A percentile compares a stretch with the other conserved stretches of the same genome.
Conservation (phyloP, 2,797 vertebrate species). For the Phoebastria nigripes region DNA sequence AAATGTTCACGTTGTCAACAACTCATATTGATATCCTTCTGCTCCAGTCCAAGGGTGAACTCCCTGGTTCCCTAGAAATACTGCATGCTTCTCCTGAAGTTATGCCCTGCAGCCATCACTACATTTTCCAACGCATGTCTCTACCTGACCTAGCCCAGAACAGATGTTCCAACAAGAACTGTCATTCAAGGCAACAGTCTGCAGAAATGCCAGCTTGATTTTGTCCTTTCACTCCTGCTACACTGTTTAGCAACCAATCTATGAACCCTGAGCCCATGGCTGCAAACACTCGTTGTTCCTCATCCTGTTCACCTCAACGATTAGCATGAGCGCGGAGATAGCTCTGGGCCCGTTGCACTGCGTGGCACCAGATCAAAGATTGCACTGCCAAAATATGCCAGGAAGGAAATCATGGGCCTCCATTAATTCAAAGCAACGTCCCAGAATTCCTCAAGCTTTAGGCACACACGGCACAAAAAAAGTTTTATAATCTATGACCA, state of each 20-base stretch:
- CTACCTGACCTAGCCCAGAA: background rate
- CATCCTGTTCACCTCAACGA: background rate
- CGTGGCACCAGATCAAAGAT: background rate
- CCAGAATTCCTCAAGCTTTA: background rate
- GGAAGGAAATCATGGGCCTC: background rate
- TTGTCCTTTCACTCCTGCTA: background rate
- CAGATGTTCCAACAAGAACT: background rate
- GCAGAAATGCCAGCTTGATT: background rate
- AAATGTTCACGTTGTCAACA: background rate
- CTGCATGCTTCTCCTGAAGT: background rate
- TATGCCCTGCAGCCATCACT: background rate
- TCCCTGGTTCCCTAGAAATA: background rate
- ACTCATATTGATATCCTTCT: background rate
- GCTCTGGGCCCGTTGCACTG: background rate
- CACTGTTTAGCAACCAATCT: background rate
- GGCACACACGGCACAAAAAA: background rate
- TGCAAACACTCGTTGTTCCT: background rate
- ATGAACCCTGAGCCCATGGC: background rate
- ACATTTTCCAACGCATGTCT: background rate
- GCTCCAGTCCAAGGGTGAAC: background rate
- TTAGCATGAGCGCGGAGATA: rapidly evolving
- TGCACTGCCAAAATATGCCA: background rate
- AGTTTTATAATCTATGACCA: background rate
- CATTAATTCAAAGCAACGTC: background rate
- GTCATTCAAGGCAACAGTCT: background rate